These are phyloP conservation scores for Clarias laeviceps DNA, from an alignment of 2,797 vertebrate species.

Conservation along the genomic window DNA sequence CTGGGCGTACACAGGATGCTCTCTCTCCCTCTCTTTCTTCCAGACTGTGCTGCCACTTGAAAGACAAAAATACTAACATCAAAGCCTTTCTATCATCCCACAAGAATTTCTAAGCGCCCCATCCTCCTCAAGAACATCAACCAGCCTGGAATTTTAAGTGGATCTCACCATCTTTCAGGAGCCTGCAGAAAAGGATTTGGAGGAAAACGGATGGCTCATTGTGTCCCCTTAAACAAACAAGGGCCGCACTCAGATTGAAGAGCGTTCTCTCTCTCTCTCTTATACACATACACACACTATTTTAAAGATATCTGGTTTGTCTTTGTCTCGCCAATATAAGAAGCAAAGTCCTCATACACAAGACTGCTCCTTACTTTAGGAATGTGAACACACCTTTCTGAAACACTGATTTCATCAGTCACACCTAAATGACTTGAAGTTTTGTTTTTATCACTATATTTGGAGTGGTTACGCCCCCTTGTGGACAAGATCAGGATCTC, in stretches of 20 bases:
- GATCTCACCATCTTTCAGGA: constrained; percentile 58
- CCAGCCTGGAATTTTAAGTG: constrained; percentile 66
- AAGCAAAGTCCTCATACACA: neutral
- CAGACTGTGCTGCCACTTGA: constrained; percentile 52
- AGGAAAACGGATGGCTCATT: constrained; percentile 39
- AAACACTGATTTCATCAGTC: neutral
- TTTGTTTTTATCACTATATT: neutral
- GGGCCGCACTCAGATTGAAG: constrained; percentile 30
- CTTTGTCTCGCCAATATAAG: neutral
- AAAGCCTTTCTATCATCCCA: constrained; percentile 62
- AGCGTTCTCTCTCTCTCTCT: neutral
- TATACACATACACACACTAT: neutral
- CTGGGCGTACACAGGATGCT: constrained; percentile 35
- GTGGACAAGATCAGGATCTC: neutral
- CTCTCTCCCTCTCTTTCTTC: constrained; percentile 30
- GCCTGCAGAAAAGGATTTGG: constrained; percentile 35
- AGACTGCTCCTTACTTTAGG: neutral
- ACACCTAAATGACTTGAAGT: neutral
- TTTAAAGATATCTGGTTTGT: neutral
- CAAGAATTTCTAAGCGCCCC: constrained; percentile 63
- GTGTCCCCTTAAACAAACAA: constrained; percentile 44
- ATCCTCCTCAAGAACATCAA: constrained; percentile 55
- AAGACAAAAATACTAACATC: constrained; percentile 56
- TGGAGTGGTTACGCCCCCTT: neutral
- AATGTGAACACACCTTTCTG: neutral